phyloP scores from a whole-genome alignment of 2,113 vertebrate genomes.

The Forbesichthys papilliferus region DNA sequence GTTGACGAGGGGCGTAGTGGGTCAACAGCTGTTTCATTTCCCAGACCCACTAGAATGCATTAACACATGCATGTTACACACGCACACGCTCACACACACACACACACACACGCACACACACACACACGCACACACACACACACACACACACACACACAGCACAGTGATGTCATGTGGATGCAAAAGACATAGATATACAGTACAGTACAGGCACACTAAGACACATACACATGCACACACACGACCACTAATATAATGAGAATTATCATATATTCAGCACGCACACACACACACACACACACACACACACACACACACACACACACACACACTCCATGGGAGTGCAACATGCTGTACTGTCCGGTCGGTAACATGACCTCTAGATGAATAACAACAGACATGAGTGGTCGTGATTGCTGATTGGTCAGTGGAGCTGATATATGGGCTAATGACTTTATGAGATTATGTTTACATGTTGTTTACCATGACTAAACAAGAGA shows the following conservation, averaged over 20 bases:
- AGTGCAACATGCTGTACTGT: slow-evolving; percentile 45
- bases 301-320: slow-evolving; percentile 5
- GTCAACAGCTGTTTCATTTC: slow-evolving; percentile 78
- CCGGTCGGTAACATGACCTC: slow-evolving; percentile 34
- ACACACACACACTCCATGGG: slow-evolving; percentile 27
- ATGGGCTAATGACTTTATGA: slow-evolving; percentile 42
- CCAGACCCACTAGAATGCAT: slow-evolving; percentile 59
- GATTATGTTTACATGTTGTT: no score
- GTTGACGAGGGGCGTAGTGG: slow-evolving; percentile 22
- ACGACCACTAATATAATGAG: slow-evolving; percentile 19
- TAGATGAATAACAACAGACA: slow-evolving; percentile 12
- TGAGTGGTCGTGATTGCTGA: slow-evolving; percentile 39
- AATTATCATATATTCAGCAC: slow-evolving; percentile 23
- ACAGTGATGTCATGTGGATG: no score
- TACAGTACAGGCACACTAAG: no score
- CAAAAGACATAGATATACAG: no score
- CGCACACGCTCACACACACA: background rate
- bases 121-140: background rate
- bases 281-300: slow-evolving; percentile 14
- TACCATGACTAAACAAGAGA: background rate
- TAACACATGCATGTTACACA: slow-evolving; percentile 9
- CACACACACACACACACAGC: background rate
- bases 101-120: background rate
- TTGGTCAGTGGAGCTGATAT: slow-evolving; percentile 37
- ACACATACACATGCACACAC: background rate